Evolutionary conservation across 2,888 invertebrate genomes (phyloP), one percentile per base, ranked within the genome.

Genomic region (Philonicus albiceps): DNA sequence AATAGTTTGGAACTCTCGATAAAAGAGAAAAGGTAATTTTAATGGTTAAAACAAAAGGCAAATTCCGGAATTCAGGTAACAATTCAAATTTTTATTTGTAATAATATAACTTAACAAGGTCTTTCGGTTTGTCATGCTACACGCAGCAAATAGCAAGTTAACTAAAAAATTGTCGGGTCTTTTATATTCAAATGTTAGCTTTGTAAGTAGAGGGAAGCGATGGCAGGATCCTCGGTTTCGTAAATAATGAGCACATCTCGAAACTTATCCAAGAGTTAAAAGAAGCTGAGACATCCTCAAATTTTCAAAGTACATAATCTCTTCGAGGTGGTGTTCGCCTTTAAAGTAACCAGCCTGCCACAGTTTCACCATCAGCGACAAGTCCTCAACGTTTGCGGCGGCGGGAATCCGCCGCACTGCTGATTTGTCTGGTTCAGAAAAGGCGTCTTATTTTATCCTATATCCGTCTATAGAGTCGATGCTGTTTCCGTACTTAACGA

Each of bases 301-400:
- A 92, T 99, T 98, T 92, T 98, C 98, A 93, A 97, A 95, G 91
- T 97, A 99, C 98, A 99, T 99, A 87, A 99, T 99, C 92, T 99
- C 98, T 92, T 99, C 99, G 11, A 99, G 93, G 91, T 99, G 99
- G 92, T 98, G 97, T 89, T 96, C 95, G 2, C 99, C 99, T 89
- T 96, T 95, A 90, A 99, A 97, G 92, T 98, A 99, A 3, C 92
- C 92, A 27, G 92, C 91, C 88, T 92, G 91, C 89, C 92, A 92
- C 0, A 92, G 90, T 88, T 92, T 92, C 0, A 92, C 95, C 90
- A 97, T 94, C 37, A 97, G 92, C 88, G 95, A 93, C 80, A 97
- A 92, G 91, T 97, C 97, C 88, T 97, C 96, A 0, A 95, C 93
- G 90, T 95, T 95, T 86, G 94, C 93, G 0, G 96, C 94, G n/a